Percentiles rank a stretch among this genome's conserved stretches.
Evolutionary conservation across 1,140 invertebrate genomes (phyloP).

Genomic region (Anastatus disparis): DNA sequence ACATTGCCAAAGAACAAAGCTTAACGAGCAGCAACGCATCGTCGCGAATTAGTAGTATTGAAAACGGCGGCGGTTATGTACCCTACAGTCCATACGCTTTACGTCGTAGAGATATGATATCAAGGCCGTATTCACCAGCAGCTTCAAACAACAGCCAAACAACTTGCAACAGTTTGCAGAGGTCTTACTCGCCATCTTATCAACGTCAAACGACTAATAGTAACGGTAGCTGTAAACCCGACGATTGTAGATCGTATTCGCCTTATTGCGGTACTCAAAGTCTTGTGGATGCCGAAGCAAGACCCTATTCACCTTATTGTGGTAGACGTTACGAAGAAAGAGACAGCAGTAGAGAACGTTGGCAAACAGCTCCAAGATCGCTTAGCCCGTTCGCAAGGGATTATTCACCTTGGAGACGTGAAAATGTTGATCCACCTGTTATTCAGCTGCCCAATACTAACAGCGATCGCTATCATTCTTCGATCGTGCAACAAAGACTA

Average conservation of each 20-base stretch:
- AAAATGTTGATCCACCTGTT: slow-evolving; percentile 59
- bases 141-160: too few species aligned
- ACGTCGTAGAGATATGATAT: slow-evolving; percentile 56
- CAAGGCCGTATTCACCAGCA: slow-evolving; percentile 55
- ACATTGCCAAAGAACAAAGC: slow-evolving; percentile 12
- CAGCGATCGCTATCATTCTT: slow-evolving; percentile 53
- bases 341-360: slow-evolving; percentile 56
- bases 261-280: slow-evolving; percentile 47
- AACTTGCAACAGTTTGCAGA: slow-evolving; percentile 29
- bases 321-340: slow-evolving; percentile 47
- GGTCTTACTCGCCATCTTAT: slow-evolving; percentile 49
- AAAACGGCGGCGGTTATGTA: slow-evolving; percentile 57
- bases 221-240: slow-evolving; percentile 21
- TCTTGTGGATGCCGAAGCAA: slow-evolving; percentile 35
- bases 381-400: slow-evolving; percentile 62
- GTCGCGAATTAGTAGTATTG: slow-evolving; percentile 14
- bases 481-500: slow-evolving; percentile 57
- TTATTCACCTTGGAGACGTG: slow-evolving; percentile 65
- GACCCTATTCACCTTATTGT: slow-evolving; percentile 55
- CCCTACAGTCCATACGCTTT: slow-evolving; percentile 63
- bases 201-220: slow-evolving; percentile 15
- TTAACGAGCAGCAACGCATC: slow-evolving; percentile 42
- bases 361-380: slow-evolving; percentile 58
- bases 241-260: slow-evolving; percentile 50
- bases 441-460: slow-evolving; percentile 12